Percentiles rank a stretch among this genome's conserved stretches.
Evolutionary conservation across 2,888 invertebrate species (phyloP).

Genomic region (Anagyrus pseudococci): DNA sequence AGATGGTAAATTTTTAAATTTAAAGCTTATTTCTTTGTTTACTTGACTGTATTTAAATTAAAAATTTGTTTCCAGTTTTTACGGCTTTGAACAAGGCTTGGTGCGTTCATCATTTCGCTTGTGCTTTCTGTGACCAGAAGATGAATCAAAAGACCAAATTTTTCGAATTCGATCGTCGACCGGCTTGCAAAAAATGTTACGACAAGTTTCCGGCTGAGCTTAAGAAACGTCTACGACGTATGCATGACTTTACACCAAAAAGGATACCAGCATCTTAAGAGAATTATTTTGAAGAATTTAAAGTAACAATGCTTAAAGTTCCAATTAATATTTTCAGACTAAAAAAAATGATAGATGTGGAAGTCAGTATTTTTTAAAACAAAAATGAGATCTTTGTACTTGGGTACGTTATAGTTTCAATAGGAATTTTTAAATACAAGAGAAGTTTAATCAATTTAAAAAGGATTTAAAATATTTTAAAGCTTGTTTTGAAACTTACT

Average conservation of each 20-base stretch:
- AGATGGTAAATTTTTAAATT: constrained; percentile 76
- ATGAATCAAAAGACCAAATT: constrained; percentile 98
- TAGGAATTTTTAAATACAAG: too few species aligned
- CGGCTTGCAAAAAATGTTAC: constrained; percentile 98
- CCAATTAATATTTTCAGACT: too few species aligned
- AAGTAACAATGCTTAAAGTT: too few species aligned
- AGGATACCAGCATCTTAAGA: too few species aligned
- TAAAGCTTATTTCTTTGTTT: constrained; percentile 1
- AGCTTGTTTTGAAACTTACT: too few species aligned
- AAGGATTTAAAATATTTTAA: too few species aligned
- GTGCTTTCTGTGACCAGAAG: constrained; percentile 94
- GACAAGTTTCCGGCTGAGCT: constrained; percentile 95
- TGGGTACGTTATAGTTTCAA: too few species aligned
- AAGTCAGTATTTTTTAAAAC: too few species aligned
- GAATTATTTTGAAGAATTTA: too few species aligned
- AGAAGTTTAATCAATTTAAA: too few species aligned
- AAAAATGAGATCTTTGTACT: too few species aligned
- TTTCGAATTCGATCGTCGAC: constrained; percentile 98
- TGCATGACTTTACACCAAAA: constrained; percentile 80
- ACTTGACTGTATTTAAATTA: background rate
- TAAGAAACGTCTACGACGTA: constrained; percentile 87
- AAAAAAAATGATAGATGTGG: too few species aligned
- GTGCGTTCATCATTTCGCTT: constrained; percentile 99
- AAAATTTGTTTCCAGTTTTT: constrained; percentile 74
- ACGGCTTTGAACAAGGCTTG: constrained; percentile 98